phyloP scores from a whole-genome alignment of 2,113 vertebrate genomes.

The Columbina picui region DNA sequence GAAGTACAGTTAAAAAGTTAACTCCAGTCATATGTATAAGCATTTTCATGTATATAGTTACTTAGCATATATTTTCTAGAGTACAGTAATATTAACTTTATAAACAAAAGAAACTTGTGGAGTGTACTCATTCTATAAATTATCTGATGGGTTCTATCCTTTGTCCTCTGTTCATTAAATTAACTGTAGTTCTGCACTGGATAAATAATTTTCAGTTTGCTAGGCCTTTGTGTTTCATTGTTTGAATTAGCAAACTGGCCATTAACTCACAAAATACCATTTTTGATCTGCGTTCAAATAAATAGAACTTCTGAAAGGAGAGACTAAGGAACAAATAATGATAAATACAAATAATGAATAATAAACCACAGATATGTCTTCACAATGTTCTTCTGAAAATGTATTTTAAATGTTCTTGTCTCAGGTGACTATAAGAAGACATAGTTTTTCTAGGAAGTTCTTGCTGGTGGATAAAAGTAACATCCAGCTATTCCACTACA shows the following conservation, averaged over 20 bases:
- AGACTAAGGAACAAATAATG: not conserved
- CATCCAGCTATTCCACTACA: not conserved
- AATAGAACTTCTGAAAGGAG: not conserved
- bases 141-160: not conserved
- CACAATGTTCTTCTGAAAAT: not conserved
- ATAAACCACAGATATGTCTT: not conserved
- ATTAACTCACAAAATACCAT: not conserved
- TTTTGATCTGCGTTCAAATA: not conserved
- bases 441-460: not conserved
- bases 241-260: not conserved
- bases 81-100: not conserved
- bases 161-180: not conserved
- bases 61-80: not conserved
- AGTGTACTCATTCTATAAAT: not conserved
- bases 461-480: not conserved
- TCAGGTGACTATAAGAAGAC: not conserved
- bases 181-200: not conserved
- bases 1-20: not conserved
- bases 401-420: not conserved
- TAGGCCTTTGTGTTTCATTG: not conserved
- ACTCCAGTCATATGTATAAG: not conserved
- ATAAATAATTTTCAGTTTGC: not conserved
- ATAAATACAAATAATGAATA: not conserved
- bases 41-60: rapidly evolving
- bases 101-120: not conserved